Evolutionary conservation across 2,888 invertebrate species (phyloP).

Genomic region (Eurytoma californica): DNA sequence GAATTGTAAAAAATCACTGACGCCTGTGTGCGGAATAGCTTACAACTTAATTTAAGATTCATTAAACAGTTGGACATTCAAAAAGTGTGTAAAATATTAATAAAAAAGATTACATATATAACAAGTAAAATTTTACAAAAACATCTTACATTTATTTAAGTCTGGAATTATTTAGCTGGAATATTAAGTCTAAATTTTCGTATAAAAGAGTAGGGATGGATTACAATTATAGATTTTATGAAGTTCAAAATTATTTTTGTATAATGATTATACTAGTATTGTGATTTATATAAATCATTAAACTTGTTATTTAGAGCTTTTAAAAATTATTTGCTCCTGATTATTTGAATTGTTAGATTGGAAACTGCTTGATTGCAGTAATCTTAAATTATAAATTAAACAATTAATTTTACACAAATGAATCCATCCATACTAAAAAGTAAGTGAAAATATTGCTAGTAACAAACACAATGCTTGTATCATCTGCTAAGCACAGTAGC

Average conservation of each 20-base stretch:
- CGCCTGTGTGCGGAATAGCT: conserved; percentile 23
- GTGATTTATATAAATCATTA: too few relatives aligned
- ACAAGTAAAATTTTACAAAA: conserved; percentile 51
- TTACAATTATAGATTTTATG: not conserved
- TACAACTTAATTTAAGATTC: conserved; percentile 42
- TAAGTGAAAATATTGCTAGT: conserved; percentile 47
- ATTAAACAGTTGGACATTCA: conserved; percentile 24
- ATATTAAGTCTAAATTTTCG: conserved; percentile 39
- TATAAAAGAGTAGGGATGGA: conserved; percentile 40
- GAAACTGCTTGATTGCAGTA: too few relatives aligned
- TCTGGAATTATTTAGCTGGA: conserved; percentile 44
- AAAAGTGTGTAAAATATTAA: conserved; percentile 49
- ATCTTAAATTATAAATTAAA: too few relatives aligned
- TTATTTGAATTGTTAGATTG: too few relatives aligned
- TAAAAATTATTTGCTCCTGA: too few relatives aligned
- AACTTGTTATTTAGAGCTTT: too few relatives aligned
- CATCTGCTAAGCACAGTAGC: conserved; percentile 41
- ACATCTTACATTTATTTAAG: conserved; percentile 45
- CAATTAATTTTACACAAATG: not conserved
- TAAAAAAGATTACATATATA: conserved; percentile 51
- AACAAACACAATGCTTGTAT: conserved; percentile 44
- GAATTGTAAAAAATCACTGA: conserved; percentile 43
- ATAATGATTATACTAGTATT: too few relatives aligned
- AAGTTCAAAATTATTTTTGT: too few relatives aligned
- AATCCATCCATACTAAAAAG: conserved; percentile 44